Evolutionary conservation across 2,888 invertebrate species (phyloP).

Genomic region (Smittia sp.): DNA sequence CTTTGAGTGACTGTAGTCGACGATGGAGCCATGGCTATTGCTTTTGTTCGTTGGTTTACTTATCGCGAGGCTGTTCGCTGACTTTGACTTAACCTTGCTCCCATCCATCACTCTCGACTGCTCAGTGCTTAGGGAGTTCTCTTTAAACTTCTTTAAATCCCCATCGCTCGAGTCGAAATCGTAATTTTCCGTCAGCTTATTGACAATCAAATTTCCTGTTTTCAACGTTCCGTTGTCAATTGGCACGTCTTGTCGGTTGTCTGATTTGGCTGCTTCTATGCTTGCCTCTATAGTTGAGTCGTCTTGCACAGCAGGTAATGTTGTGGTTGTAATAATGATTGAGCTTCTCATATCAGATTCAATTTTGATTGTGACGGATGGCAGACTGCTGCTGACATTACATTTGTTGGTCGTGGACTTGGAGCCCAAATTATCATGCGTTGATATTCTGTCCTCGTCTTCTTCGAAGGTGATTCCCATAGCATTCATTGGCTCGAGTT

Average conservation of each 20-base stretch:
- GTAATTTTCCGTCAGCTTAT: conserved; percentile 30
- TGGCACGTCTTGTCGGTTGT: not conserved
- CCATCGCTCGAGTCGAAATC: not conserved
- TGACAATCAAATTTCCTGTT: conserved; percentile 34
- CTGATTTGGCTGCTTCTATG: not conserved
- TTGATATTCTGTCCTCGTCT: conserved; percentile 37
- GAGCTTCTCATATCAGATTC: conserved; percentile 37
- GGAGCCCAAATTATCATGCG: not conserved
- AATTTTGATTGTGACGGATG: conserved; percentile 24
- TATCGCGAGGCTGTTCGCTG: conserved; percentile 32
- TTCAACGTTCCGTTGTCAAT: not conserved
- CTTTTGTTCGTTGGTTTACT: conserved; percentile 21
- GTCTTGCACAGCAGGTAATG: conserved; percentile 13
- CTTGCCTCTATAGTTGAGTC: not conserved
- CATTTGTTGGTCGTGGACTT: not conserved
- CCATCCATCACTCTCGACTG: not conserved
- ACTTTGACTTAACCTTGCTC: conserved; percentile 23
- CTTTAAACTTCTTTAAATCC: conserved; percentile 27
- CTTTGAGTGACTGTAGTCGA: not conserved
- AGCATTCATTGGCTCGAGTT: conserved; percentile 33
- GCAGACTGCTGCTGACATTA: not conserved
- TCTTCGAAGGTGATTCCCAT: conserved; percentile 41
- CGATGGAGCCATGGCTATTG: conserved; percentile 27
- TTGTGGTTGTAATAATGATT: conserved; percentile 31
- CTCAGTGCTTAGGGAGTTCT: conserved; percentile 22